Evolutionary conservation across 2,888 invertebrate genomes (phyloP), one percentile per base, ranked within the genome.

Genomic region (Cephus pulcher): DNA sequence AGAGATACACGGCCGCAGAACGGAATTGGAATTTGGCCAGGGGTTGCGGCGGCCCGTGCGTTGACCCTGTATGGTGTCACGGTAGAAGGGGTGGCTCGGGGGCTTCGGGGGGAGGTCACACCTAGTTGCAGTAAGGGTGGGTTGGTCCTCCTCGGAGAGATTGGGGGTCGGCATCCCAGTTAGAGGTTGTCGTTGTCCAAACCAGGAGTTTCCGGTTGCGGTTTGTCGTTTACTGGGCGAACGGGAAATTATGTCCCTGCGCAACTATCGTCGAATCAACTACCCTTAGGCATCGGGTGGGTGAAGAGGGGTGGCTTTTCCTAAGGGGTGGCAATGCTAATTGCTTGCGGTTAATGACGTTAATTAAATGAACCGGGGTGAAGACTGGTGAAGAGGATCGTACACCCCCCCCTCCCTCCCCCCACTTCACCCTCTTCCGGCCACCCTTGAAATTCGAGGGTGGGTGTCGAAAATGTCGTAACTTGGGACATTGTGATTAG

Each of bases 1-100:
- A 34, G 15, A 71, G 9, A 71, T 70, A 34, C 32, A 71, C 71
- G 71, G 12, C 71, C 71, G 32, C 71, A 33, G 71, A 33, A 23
- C 71, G 3, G 71, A 71, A 71, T 71, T 71, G 71, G 71, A 71
- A 12, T 34, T 71, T 71, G 71, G 34, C 34, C 34, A 71, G 71
- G 71, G 71, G 15, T 33, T 71, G 32, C 71, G 23, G 56, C 56
- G 23, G 23, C 2, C 56, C 56, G 71, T 33, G 12, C 32, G 71
- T 71, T 71, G 32, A 71, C 71, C 71, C 71, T 34, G 71, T 23
- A 3, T 23, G 23, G 23, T 56, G 9, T 56, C 56, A 23, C 1
- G 56, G 6, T 56, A 9, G 23, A 15, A 0, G 23, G 15, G 6
- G 40, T 30, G 30, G 30, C 1, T 30, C 30, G 30, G 23, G 9